These are phyloP conservation scores for Pardosa pseudoannulata DNA, from an alignment of 2,888 invertebrate genomes.

Conservation along the genomic window DNA sequence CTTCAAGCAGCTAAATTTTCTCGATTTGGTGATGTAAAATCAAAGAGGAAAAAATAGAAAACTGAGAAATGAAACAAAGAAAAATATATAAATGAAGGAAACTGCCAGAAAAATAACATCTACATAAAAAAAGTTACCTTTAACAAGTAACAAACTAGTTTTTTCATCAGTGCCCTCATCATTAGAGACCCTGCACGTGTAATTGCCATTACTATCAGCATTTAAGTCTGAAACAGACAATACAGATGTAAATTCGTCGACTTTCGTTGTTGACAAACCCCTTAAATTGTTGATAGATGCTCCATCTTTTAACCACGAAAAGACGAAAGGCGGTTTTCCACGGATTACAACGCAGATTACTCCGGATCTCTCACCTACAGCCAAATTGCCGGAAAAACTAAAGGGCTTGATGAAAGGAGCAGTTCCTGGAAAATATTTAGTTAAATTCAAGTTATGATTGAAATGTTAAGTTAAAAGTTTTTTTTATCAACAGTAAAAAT, in stretches of 20 bases:
- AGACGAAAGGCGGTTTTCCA: slow-evolving; percentile 66
- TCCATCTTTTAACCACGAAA: slow-evolving; percentile 44
- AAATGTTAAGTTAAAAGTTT: too few relatives aligned
- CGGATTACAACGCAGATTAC: slow-evolving; percentile 20
- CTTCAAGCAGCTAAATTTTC: too few relatives aligned
- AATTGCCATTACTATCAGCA: slow-evolving; percentile 42
- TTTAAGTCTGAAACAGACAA: background rate
- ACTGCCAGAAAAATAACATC: too few relatives aligned
- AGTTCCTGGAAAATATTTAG: background rate
- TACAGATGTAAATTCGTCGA: slow-evolving; percentile 2
- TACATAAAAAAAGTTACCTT: too few relatives aligned
- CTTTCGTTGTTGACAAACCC: background rate
- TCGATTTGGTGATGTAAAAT: too few relatives aligned
- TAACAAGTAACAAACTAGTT: slow-evolving; percentile 8
- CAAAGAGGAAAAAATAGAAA: too few relatives aligned
- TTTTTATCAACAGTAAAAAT: too few relatives aligned
- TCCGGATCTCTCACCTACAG: background rate
- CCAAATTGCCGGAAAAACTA: slow-evolving; percentile 24
- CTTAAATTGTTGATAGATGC: background rate
- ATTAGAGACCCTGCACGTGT: slow-evolving; percentile 52
- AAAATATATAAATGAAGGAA: too few relatives aligned
- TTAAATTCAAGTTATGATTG: too few relatives aligned
- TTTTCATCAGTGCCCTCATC: slow-evolving; percentile 26
- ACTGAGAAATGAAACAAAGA: too few relatives aligned
- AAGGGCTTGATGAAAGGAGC: slow-evolving; percentile 1